Evolutionary conservation across 2,797 vertebrate species (phyloP).

Genomic region (Sciurus carolinensis): DNA sequence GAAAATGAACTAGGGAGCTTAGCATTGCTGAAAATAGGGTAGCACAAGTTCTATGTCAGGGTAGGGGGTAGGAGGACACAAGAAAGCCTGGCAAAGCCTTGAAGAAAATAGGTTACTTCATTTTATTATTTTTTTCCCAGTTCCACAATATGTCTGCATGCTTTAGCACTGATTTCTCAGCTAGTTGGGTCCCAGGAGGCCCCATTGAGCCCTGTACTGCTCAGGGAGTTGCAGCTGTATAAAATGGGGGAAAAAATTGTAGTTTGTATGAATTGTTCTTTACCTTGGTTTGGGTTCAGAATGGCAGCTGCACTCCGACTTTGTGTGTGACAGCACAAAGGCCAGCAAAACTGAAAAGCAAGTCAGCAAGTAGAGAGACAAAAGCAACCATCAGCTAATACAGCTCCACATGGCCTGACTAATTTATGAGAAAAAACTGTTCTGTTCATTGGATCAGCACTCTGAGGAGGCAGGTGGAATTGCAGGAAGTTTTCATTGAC

Average conservation of each 20-base stretch:
- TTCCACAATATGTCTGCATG: slow-evolving; percentile 86
- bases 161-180: slow-evolving; percentile 93
- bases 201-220: slow-evolving; percentile 90
- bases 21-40: slow-evolving; percentile 85
- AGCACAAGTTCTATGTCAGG: slow-evolving; percentile 89
- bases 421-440: slow-evolving; percentile 99
- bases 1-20: slow-evolving; percentile 54
- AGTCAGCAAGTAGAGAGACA: slow-evolving; percentile 94
- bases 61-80: not conserved
- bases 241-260: slow-evolving; percentile 86
- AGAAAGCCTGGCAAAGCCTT: slow-evolving; percentile 92
- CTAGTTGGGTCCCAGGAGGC: slow-evolving; percentile 96
- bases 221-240: slow-evolving; percentile 93
- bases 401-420: slow-evolving; percentile 95
- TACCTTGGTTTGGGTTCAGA: slow-evolving; percentile 90
- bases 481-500: slow-evolving; percentile 99
- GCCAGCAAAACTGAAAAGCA: slow-evolving; percentile 92
- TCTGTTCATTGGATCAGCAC: slow-evolving; percentile 93
- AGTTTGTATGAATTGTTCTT: slow-evolving; percentile 93
- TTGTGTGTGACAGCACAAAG: slow-evolving; percentile 93
- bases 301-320: slow-evolving; percentile 91
- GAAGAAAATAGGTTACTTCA: slow-evolving; percentile 87
- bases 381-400: slow-evolving; percentile 94
- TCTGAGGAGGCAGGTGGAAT: slow-evolving; percentile 95
- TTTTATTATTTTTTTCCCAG: slow-evolving; percentile 77